A percentile compares a stretch with the other conserved stretches of the same genome.
Conservation (phyloP, 2,113 vertebrate genomes). For the Thunnus maccoyii region DNA sequence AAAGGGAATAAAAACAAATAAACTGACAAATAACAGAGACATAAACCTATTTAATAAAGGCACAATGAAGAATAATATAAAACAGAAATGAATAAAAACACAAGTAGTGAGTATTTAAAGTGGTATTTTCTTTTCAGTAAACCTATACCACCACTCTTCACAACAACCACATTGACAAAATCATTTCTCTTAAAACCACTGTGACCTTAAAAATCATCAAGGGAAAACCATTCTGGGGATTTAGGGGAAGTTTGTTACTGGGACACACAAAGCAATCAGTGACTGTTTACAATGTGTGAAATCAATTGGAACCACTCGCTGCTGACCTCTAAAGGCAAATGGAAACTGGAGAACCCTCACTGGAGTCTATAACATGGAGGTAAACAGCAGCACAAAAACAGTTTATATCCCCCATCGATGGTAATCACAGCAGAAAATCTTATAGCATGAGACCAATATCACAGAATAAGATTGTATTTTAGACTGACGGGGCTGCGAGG, state of each 20-base stretch:
- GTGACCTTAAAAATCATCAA: background rate
- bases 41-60: background rate
- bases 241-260: constrained; percentile 13
- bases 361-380: constrained; percentile 8
- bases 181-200: background rate
- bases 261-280: constrained; percentile 31
- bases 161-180: background rate
- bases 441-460: background rate
- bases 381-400: constrained; percentile 19
- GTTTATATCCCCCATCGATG: constrained; percentile 8
- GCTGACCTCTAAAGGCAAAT: constrained; percentile 53
- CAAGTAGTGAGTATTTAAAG: too few species aligned
- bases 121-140: too few species aligned
- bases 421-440: constrained; percentile 10
- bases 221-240: constrained; percentile 2
- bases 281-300: constrained; percentile 37
- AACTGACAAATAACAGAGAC: background rate
- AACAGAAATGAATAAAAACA: too few species aligned
- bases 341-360: constrained; percentile 15
- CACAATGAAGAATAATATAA: too few species aligned
- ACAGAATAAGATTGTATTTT: background rate
- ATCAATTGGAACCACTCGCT: constrained; percentile 54
- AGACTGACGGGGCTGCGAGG: background rate
- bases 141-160: too few species aligned
- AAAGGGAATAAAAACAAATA: background rate